A percentile compares a stretch with the other conserved stretches of the same genome.
Evolutionary conservation across 2,797 vertebrate genomes (phyloP).

Genomic region (Novumbra hubbsi): DNA sequence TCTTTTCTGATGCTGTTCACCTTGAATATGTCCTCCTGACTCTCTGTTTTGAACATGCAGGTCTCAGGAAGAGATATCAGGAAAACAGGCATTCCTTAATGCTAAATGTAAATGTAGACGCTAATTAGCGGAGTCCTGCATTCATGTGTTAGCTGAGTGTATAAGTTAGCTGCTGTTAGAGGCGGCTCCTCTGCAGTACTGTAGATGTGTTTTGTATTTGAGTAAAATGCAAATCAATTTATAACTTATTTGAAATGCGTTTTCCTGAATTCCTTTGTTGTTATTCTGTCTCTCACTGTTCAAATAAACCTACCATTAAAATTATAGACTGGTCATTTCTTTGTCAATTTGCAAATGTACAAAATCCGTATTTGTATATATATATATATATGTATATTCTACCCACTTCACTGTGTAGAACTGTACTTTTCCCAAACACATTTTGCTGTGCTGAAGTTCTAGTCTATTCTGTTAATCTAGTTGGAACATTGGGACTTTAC

Average conservation of each 20-base stretch:
- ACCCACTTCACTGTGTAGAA: neutral
- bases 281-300: too few relatives aligned
- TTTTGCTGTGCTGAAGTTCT: neutral
- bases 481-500: neutral
- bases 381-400: too few relatives aligned
- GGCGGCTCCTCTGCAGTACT: neutral
- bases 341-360: too few relatives aligned
- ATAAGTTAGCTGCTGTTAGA: neutral
- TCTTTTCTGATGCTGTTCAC: conserved; percentile 17
- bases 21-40: neutral
- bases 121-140: neutral
- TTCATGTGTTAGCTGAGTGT: neutral
- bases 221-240: too few relatives aligned
- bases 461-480: neutral
- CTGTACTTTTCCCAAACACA: neutral
- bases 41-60: conserved; percentile 10
- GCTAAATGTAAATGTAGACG: neutral
- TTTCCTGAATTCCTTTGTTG: too few relatives aligned
- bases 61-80: neutral
- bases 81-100: neutral
- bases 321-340: too few relatives aligned
- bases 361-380: too few relatives aligned
- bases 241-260: too few relatives aligned
- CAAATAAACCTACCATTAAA: too few relatives aligned
- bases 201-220: conserved; percentile 1